Evolutionary conservation across 2,888 invertebrate genomes (phyloP), one percentile per base, ranked within the genome.

Genomic region (Drosophila algonquin): DNA sequence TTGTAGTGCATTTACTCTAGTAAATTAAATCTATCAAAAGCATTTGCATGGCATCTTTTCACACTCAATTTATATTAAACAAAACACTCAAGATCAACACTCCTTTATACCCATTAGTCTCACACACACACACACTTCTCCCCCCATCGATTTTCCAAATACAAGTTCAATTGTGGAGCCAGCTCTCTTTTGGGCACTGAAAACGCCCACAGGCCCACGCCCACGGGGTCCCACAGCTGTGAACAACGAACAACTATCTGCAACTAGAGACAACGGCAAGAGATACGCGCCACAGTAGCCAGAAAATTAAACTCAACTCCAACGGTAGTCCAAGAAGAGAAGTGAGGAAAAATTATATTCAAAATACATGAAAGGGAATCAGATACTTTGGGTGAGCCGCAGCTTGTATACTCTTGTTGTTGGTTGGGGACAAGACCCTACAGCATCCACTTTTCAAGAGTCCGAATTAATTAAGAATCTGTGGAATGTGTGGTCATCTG

Each of bases 141-240:
- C 14, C 7, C 7, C 14, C 0, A 40, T 40, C n/a, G 40, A 40
- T 40, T 40, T n/a, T 2, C n/a, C 40, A 14, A n/a, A n/a, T 7
- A 7, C n/a, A 40, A 40, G 40, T 40, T 40, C 40, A n/a, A 40
- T 40, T 40, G n/a, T n/a, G n/a, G 40, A 2, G 14, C 14, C 40
- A n/a, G 14, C 40, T n/a, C 40, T 40, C 40, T 40, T 40, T n/a
- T n/a, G 40, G 40, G 2, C 40, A 63, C 63, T 51, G 32, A 63
- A 63, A 24, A 27, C 63, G 63, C 64, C 64, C 47, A 53, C 65
- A 27, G 65, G 18, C 30, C n/a, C 30, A 30, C 18, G n/a, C 40
- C 40, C 40, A 40, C 40, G 40, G 40, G 40, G 3, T 53, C 35
- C 53, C 53, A 53, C 35, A n/a, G 16, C 27, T 30, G 16, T 8